phyloP scores from a whole-genome alignment of 1,140 invertebrate genomes.

The Pachypsylla venusta region DNA sequence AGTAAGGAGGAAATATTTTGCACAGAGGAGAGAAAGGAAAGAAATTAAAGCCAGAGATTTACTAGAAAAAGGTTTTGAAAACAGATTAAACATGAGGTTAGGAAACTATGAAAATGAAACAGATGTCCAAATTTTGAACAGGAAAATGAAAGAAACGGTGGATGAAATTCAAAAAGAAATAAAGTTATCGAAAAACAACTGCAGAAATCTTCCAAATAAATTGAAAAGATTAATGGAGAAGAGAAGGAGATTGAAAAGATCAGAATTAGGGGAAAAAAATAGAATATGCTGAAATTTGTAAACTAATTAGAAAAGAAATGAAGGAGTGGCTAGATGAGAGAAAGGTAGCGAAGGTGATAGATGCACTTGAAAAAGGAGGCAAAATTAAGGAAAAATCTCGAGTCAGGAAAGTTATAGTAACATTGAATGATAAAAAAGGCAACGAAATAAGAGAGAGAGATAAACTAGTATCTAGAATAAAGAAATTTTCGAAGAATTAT shows the following conservation, averaged over 20 bases:
- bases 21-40: background rate
- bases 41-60: background rate
- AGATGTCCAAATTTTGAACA: background rate
- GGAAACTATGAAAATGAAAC: background rate
- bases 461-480: background rate
- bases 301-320: background rate
- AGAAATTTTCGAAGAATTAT: background rate
- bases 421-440: background rate
- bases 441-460: background rate
- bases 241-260: background rate
- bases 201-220: background rate
- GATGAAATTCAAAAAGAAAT: background rate
- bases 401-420: background rate
- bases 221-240: background rate
- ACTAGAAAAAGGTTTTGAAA: background rate
- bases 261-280: background rate
- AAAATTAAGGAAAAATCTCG: background rate
- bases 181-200: background rate
- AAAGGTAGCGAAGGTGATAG: background rate
- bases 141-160: background rate
- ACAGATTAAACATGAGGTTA: background rate
- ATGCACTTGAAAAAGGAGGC: background rate
- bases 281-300: background rate
- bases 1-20: background rate
- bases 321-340: background rate